phyloP scores from a whole-genome alignment of 2,888 invertebrate genomes.

The Leptinotarsa peninsularis region DNA sequence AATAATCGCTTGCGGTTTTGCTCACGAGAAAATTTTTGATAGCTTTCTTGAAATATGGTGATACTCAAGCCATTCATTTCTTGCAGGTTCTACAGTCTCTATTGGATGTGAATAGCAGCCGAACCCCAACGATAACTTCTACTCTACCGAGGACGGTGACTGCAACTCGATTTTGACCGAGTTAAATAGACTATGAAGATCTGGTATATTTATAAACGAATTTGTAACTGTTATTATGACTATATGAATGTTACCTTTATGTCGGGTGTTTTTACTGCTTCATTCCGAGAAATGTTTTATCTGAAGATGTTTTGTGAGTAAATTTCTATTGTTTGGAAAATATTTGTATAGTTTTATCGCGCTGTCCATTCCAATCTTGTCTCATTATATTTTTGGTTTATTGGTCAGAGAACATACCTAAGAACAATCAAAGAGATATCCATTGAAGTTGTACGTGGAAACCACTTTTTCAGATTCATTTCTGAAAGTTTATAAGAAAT shows the following conservation, averaged over 20 bases:
- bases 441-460: no score
- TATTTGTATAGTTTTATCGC: slow-evolving; percentile 28
- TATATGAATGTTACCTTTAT: slow-evolving; percentile 48
- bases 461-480: not conserved
- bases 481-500: not conserved
- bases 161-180: slow-evolving; percentile 67
- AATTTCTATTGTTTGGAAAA: not conserved
- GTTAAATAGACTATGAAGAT: slow-evolving; percentile 57
- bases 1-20: no score
- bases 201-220: slow-evolving; percentile 59
- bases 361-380: not conserved
- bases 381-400: not conserved
- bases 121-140: slow-evolving; percentile 61
- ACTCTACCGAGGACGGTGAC: slow-evolving; percentile 64
- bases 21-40: no score
- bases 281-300: slow-evolving; percentile 19
- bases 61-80: not conserved
- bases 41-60: no score
- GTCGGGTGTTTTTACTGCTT: slow-evolving; percentile 44
- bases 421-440: no score
- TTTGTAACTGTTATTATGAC: slow-evolving; percentile 47
- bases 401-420: no score
- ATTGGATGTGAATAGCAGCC: slow-evolving; percentile 60
- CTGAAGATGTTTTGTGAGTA: not conserved
- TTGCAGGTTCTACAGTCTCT: slow-evolving; percentile 59